Evolutionary conservation across 2,113 vertebrate genomes (phyloP).

Genomic region (Rutilus rutilus): DNA sequence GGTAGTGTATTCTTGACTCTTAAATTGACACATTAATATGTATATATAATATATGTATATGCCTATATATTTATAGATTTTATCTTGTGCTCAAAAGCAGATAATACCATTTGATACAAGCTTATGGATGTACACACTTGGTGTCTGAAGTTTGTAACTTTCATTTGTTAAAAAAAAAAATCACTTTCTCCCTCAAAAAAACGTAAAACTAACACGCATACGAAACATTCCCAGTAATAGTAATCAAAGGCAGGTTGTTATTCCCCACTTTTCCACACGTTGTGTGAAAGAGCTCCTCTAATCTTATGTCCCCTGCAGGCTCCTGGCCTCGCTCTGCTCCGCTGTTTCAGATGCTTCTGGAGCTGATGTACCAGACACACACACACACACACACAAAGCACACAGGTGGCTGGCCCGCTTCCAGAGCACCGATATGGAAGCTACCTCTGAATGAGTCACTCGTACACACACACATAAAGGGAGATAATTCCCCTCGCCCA

Average conservation of each 20-base stretch:
- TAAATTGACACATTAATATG: too few species aligned
- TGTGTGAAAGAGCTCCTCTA: conserved; percentile 64
- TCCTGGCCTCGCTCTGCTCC: conserved; percentile 35
- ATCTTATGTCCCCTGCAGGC: conserved; percentile 69
- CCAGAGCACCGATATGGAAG: conserved; percentile 74
- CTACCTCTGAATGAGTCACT: conserved; percentile 69
- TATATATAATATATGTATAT: too few species aligned
- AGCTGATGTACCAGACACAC: conserved; percentile 56
- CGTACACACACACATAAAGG: conserved; percentile 57
- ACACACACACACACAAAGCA: conserved; percentile 55
- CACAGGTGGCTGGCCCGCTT: conserved; percentile 69
- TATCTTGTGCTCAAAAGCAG: too few species aligned
- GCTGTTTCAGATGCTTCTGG: conserved; percentile 41
- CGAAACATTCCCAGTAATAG: conserved; percentile 28
- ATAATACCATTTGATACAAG: neutral
- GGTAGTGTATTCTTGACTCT: too few species aligned
- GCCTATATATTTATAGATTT: too few species aligned
- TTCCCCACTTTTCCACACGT: conserved; percentile 57
- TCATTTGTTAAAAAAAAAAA: neutral
- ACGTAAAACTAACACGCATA: neutral
- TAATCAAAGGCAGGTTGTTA: conserved; percentile 69
- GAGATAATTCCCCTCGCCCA: conserved; percentile 78
- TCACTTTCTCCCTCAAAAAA: neutral
- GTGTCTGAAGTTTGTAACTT: neutral
- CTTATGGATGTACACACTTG: neutral